phyloP scores from a whole-genome alignment of 2,113 vertebrate genomes.

The Ictalurus furcatus region DNA sequence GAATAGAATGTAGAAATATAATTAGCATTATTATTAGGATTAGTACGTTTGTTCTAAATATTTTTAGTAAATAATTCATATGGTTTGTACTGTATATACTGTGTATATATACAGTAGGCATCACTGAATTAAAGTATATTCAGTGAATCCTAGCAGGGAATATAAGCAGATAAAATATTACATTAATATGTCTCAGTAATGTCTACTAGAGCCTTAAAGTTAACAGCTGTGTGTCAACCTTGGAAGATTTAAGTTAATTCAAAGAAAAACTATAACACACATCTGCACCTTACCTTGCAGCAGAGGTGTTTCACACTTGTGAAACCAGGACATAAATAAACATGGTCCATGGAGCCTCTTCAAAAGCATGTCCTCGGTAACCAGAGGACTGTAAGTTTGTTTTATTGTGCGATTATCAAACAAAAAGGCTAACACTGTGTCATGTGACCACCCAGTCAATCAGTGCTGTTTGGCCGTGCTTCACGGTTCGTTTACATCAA shows the following conservation, averaged over 20 bases:
- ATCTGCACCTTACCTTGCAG: background rate
- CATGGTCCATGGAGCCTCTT: background rate
- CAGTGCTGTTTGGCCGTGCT: slow-evolving; percentile 4
- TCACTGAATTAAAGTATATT: background rate
- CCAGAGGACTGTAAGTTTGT: background rate
- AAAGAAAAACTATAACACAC: background rate
- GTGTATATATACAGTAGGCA: background rate
- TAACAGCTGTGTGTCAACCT: background rate
- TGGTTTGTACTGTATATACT: background rate
- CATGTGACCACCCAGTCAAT: background rate
- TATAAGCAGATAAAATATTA: background rate
- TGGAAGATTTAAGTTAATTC: slow-evolving; percentile 2
- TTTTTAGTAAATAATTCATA: background rate
- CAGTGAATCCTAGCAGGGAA: background rate
- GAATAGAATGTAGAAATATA: background rate
- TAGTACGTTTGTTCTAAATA: background rate
- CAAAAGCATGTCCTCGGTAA: background rate
- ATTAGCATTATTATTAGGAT: background rate
- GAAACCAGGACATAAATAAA: background rate
- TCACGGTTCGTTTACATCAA: slow-evolving; percentile 35
- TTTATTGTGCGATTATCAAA: background rate
- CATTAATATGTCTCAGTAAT: background rate
- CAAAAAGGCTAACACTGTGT: background rate
- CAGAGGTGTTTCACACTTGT: background rate
- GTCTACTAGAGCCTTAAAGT: background rate